Evolutionary conservation across 53 echinoderm and acorn worm genomes (phyloP).

Genomic region (Echinometra lucunter): DNA sequence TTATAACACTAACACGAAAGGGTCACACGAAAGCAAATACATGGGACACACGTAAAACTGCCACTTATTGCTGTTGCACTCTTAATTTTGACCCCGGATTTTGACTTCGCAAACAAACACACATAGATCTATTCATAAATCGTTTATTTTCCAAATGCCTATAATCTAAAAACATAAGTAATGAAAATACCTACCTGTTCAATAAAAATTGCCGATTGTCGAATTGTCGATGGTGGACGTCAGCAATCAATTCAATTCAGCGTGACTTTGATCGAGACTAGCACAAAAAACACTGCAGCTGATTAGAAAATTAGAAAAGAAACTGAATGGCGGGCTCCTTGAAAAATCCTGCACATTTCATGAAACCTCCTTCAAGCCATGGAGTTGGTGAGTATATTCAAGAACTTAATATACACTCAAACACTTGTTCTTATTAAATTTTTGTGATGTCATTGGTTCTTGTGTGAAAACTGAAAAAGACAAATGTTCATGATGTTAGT

Average conservation of each 20-base stretch:
- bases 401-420: background rate
- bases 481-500: too few species aligned
- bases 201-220: background rate
- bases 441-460: background rate
- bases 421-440: background rate
- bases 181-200: background rate
- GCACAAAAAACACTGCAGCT: background rate
- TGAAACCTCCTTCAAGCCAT: constrained; percentile 40
- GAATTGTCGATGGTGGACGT: too few species aligned
- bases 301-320: background rate
- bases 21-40: background rate
- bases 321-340: constrained; percentile 39
- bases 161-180: background rate
- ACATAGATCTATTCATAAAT: background rate
- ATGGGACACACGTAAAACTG: background rate
- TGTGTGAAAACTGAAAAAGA: background rate
- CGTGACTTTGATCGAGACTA: background rate
- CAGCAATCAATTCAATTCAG: background rate
- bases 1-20: too few species aligned
- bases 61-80: too few species aligned
- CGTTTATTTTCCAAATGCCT: background rate
- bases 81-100: background rate
- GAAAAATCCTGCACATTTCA: constrained; percentile 62
- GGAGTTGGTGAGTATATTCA: constrained; percentile 14
- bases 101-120: background rate